Conservation (phyloP, 2,797 vertebrate genomes). For the Otolemur crassicaudatus region DNA sequence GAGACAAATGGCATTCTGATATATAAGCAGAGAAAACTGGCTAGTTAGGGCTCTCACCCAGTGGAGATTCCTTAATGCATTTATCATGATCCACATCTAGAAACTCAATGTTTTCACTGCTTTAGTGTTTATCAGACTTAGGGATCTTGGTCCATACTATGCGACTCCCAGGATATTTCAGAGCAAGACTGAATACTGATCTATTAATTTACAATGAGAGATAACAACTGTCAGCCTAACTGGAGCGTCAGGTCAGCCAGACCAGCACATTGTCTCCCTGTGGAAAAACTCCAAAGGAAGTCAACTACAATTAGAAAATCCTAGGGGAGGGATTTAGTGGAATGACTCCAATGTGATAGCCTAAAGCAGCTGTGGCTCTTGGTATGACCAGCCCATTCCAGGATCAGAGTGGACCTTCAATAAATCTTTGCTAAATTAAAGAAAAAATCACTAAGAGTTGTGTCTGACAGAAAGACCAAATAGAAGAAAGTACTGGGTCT, state of each 20-base stretch:
- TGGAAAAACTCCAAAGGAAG: constrained; percentile 35
- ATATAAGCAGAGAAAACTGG: constrained; percentile 21
- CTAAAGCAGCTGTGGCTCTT: constrained; percentile 37
- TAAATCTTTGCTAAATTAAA: constrained; percentile 56
- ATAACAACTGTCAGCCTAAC: constrained; percentile 50
- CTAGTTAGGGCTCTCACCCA: constrained; percentile 45
- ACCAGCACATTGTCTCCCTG: constrained; percentile 43
- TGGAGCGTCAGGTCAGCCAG: constrained; percentile 23
- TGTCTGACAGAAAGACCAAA: background rate
- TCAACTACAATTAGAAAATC: constrained; percentile 44
- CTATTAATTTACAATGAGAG: constrained; percentile 60
- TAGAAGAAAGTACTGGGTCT: background rate
- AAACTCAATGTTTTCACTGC: constrained; percentile 39
- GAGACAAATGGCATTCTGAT: background rate
- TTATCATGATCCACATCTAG: constrained; percentile 37
- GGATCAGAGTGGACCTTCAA: background rate
- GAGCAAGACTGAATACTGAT: constrained; percentile 49
- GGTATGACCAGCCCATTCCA: background rate
- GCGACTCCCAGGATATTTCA: constrained; percentile 48
- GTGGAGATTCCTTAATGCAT: constrained; percentile 54
- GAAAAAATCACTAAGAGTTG: constrained; percentile 21
- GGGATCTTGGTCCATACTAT: background rate
- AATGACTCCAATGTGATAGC: background rate
- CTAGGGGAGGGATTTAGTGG: background rate
- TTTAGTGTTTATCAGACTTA: constrained; percentile 48